Evolutionary conservation across 1,140 invertebrate species (phyloP).

Genomic region (Bactericera cockerelli): DNA sequence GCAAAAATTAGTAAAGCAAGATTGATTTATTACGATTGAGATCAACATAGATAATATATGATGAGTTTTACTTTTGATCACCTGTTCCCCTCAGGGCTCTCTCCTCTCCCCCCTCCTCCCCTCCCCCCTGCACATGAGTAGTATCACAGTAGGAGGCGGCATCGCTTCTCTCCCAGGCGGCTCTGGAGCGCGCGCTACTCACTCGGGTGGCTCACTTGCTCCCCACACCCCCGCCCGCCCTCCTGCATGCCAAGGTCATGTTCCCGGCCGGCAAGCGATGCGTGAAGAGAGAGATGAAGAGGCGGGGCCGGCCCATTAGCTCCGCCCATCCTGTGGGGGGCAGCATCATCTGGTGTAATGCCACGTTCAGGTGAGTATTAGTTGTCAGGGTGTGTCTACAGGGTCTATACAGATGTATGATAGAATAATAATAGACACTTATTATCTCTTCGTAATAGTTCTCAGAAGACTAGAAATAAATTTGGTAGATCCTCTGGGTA

Average conservation of each 20-base stretch:
- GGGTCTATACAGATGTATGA: too few species aligned
- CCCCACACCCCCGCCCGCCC: background rate
- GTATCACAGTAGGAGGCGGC: conserved; percentile 52
- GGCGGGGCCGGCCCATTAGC: conserved; percentile 25
- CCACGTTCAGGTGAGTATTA: conserved; percentile 29
- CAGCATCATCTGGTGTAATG: conserved; percentile 42
- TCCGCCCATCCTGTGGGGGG: conserved; percentile 36
- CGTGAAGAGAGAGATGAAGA: conserved; percentile 15
- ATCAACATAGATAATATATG: too few species aligned
- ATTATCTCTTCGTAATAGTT: too few species aligned
- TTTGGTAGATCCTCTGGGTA: too few species aligned
- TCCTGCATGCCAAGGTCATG: conserved; percentile 11
- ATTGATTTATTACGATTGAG: too few species aligned
- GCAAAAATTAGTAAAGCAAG: too few species aligned
- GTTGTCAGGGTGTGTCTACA: too few species aligned
- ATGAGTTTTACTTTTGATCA: too few species aligned
- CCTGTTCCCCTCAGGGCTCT: conserved; percentile 39
- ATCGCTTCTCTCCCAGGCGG: conserved; percentile 40
- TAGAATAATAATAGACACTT: too few species aligned
- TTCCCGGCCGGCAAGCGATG: conserved; percentile 9
- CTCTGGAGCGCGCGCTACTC: conserved; percentile 37
- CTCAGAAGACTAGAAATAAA: too few species aligned
- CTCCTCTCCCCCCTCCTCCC: conserved; percentile 51
- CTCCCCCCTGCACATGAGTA: conserved; percentile 48
- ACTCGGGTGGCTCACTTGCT: conserved; percentile 2